Base-by-base conservation (phyloP, 2,888 invertebrate species). In the Lasiommata megera region DNA sequence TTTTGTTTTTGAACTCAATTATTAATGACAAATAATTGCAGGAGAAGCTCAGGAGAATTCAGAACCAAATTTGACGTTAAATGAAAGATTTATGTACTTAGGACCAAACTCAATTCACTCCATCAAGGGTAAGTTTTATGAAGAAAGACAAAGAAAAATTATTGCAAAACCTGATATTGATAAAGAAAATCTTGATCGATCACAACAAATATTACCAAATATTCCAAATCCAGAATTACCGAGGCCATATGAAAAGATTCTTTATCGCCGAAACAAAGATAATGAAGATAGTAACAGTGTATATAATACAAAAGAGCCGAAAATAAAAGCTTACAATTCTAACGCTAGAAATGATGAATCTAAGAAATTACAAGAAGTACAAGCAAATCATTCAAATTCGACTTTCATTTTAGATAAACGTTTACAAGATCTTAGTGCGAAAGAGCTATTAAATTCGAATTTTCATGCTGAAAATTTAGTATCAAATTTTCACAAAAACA, bases 141-240 rank as follows among this genome's bases (percentile, higher is more conserved):
- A 43, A 34, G 56, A 56, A 56, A 56, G 50, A 50, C 50, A 56
- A 37, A 44, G 17, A 18, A 3, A 29, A 28, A 28, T 51, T 36
- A 16, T n/a, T n/a, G 6, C 55, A 18, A 17, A 43, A 41, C 34
- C 41, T n/a, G 17, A 12, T n/a, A 29, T 11, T 48, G 2, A 41
- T 23, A 40, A 18, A n/a, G 16, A 36, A 23, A 16, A 38, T 50
- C 17, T 38, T 9, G 11, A n/a, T 14, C 16, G 16, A 46, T 31
- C 29, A 16, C 46, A 46, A 6, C 3, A 46, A 29, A 11, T 7
- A 11, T 31, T 46, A 16, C 3, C 16, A 31, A 44, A 44, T 1
- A 28, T 12, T 28, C 7, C 28, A 28, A 16, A 46, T 8, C 16
- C 16, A 9, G 31, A 46, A 16, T 31, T 0, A 46, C 16, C 14